Evolutionary conservation across 2,888 invertebrate genomes (phyloP), one percentile per base, ranked within the genome.

Genomic region (Oligia latruncula): DNA sequence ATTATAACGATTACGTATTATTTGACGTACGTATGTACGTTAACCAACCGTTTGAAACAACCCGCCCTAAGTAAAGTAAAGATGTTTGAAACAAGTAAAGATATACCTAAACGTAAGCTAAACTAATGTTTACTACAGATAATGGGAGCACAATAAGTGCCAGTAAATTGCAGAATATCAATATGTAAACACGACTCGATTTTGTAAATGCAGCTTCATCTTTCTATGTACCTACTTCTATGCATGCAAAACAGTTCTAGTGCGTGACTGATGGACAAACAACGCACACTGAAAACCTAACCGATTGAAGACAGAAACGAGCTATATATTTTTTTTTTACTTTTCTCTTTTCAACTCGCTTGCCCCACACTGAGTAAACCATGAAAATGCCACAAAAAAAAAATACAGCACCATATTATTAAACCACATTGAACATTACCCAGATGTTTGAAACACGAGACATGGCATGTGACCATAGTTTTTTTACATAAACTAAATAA

Each of bases 361-460:
- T 17, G 0, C 64, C 8, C 15, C 9, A 29, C 23, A 73, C 40
- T 49, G 46, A 76, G 74, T 58, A 71, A 49, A 80, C 66, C 77
- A 70, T 78, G 68, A 77, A 79, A 66, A 29, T 49, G 15, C 67
- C 43, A 75, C 55, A 75, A 71, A 76, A 74, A 46, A 80, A 82
- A 88, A 29, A 85, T 83, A 62, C 40, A 68, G 15, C 52, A 73
- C 76, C 62, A 67, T 15, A 71, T 5, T 29, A 58, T 5, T 29
- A 52, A 65, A 77, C 85, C 77, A 73, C 70, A 71, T 46, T 70
- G 67, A 65, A 90, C 77, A 82, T 11, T n/a, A 58, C 0, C 93
- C 95, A 95, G 93, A 95, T 94, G 93, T 88, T 85, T 77, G 94
- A 77, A 93, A 93, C 86, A 80, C 86, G 92, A 94, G 90, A 89